Base-by-base conservation (phyloP, 2,888 invertebrate genomes). In the Plagodis dolabraria region DNA sequence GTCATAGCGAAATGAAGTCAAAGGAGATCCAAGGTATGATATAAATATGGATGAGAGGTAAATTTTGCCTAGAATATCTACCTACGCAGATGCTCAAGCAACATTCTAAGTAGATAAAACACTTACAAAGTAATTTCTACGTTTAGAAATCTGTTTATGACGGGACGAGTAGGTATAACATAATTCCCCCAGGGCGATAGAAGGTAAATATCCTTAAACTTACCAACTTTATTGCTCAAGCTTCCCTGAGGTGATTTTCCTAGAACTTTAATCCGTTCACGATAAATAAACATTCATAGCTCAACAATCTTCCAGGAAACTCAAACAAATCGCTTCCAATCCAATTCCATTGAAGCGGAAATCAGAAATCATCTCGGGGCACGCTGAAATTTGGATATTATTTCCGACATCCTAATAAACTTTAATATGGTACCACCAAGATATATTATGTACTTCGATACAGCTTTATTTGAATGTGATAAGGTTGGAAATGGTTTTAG, bases 321-420 rank as follows among this genome's bases (percentile, higher is more conserved):
- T 67, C 65, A 64, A 65, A 64, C 65, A 62, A 65, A 66, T 62
- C 65, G 60, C 46, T 59, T 59, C 60, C 57, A 60, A 65, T 63
- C 49, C 47, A 59, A 61, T 61, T 59, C 58, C 64, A 65, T 63
- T 67, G 63, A 66, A 67, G 64, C 65, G 69, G 64, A 69, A 66
- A 69, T 67, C 65, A 65, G 67, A 67, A 69, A 69, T 69, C 63
- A 66, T 69, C 55, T 64, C 55, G 53, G 36, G 60, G 61, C 52
- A 58, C 57, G 53, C 61, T 47, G 60, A 60, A 67, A 64, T 69
- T 64, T 49, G 60, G 59, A 64, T 69, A 64, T 66, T 56, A 68
- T 64, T 62, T 68, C 64, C 67, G 60, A 67, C 64, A 64, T 64
- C 56, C 53, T 50, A 57, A 62, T 50, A 61, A 61, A 57, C 49